These are phyloP conservation scores for Cebidichthys violaceus DNA, from an alignment of 2,113 vertebrate genomes.

Conservation along the genomic window DNA sequence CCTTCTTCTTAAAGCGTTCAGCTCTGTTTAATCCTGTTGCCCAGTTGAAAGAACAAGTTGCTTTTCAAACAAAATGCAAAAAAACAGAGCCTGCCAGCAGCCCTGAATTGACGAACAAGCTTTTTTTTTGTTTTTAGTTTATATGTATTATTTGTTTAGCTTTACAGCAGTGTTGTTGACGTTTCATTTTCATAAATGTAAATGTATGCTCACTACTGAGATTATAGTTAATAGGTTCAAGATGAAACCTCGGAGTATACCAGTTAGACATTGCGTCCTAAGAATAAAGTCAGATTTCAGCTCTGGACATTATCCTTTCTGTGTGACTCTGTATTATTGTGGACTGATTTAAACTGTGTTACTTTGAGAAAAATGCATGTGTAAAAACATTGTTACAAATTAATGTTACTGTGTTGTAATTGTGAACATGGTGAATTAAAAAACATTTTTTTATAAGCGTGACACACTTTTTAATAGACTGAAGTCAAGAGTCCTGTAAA, in stretches of 20 bases:
- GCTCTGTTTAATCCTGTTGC: not conserved
- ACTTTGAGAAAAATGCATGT: not conserved
- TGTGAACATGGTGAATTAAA: not conserved
- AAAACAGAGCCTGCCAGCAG: not conserved
- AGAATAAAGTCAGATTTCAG: not conserved
- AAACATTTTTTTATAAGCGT: not conserved
- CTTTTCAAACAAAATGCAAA: not conserved
- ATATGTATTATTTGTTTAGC: not conserved
- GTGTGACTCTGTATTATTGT: not conserved
- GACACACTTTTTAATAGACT: not conserved
- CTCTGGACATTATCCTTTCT: not conserved
- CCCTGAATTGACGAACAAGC: not conserved
- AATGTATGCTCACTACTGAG: not conserved
- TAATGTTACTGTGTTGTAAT: not conserved
- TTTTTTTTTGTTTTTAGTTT: no score
- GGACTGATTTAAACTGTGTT: not conserved
- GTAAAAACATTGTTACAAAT: not conserved
- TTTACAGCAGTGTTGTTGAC: not conserved
- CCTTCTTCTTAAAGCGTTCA: not conserved
- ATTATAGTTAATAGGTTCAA: not conserved
- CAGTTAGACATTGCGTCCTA: not conserved
- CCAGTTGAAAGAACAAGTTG: not conserved
- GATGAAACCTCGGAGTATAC: not conserved
- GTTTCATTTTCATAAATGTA: not conserved
- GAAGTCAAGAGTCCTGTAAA: not conserved